phyloP scores from a whole-genome alignment of 1,140 invertebrate species.

The Lordiphosa collinella region DNA sequence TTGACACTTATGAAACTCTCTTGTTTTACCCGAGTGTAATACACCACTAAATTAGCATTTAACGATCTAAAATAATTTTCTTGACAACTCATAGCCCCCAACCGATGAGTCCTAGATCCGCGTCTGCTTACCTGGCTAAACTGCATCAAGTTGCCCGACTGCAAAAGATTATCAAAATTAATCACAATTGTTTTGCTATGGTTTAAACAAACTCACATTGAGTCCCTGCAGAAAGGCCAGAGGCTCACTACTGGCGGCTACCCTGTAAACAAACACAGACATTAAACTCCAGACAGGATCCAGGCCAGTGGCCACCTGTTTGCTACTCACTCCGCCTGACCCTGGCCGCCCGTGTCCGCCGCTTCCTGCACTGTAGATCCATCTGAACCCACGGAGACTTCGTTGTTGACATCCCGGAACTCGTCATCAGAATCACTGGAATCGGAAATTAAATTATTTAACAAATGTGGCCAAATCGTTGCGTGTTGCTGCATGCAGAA shows the following conservation, averaged over 20 bases:
- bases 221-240: conserved; percentile 65
- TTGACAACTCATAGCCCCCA: no score
- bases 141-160: conserved; percentile 74
- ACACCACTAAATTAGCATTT: no score
- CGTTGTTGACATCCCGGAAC: conserved; percentile 10
- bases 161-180: conserved; percentile 18
- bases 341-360: conserved; percentile 28
- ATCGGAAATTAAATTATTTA: neutral
- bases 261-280: conserved; percentile 23
- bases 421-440: conserved; percentile 25
- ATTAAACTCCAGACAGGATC: neutral
- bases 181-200: neutral
- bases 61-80: no score
- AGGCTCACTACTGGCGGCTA: conserved; percentile 42
- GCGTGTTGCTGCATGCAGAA: conserved; percentile 28
- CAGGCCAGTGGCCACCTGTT: conserved; percentile 10
- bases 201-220: conserved; percentile 45
- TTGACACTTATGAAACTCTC: no score
- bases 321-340: conserved; percentile 25
- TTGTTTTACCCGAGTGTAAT: no score
- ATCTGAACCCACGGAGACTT: conserved; percentile 18
- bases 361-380: conserved; percentile 27
- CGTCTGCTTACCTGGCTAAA: conserved; percentile 69
- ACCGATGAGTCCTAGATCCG: no score
- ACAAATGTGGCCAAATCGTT: conserved; percentile 25